phyloP scores from a whole-genome alignment of 2,888 invertebrate genomes.

The Clusia tigrina region DNA sequence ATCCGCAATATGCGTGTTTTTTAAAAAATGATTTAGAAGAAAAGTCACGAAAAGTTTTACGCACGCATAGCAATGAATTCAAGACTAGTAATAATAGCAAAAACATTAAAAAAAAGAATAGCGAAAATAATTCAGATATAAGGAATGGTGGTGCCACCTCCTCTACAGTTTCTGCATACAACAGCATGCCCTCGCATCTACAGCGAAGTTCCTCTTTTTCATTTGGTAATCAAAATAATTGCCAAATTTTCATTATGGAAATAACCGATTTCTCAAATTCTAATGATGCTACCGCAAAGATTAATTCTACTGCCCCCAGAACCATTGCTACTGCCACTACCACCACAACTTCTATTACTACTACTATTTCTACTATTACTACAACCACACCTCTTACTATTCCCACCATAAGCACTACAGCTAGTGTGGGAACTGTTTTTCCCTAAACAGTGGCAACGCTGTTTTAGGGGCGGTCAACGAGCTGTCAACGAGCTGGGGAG shows the following conservation, averaged over 20 bases:
- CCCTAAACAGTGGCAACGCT: too few species aligned
- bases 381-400: constrained; percentile 6
- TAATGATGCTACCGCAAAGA: constrained; percentile 15
- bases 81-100: constrained; percentile 17
- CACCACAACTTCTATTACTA: constrained; percentile 12
- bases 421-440: too few species aligned
- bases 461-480: too few species aligned
- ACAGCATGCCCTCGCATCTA: not conserved
- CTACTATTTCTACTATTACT: constrained; percentile 2
- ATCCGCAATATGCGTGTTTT: constrained; percentile 61
- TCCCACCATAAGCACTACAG: constrained; percentile 9
- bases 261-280: constrained; percentile 15
- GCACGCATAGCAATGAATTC: constrained; percentile 45
- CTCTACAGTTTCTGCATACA: not conserved
- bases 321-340: not conserved
- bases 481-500: too few species aligned
- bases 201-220: constrained; percentile 25
- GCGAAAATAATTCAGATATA: not conserved
- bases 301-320: constrained; percentile 9
- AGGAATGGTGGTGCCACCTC: too few species aligned
- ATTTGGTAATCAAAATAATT: constrained; percentile 21
- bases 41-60: constrained; percentile 25
- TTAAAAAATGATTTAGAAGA: constrained; percentile 44
- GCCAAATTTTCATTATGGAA: not conserved
- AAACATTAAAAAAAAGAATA: constrained; percentile 7